phyloP scores from a whole-genome alignment of 2,797 vertebrate species.

The Tenualosa ilisha region DNA sequence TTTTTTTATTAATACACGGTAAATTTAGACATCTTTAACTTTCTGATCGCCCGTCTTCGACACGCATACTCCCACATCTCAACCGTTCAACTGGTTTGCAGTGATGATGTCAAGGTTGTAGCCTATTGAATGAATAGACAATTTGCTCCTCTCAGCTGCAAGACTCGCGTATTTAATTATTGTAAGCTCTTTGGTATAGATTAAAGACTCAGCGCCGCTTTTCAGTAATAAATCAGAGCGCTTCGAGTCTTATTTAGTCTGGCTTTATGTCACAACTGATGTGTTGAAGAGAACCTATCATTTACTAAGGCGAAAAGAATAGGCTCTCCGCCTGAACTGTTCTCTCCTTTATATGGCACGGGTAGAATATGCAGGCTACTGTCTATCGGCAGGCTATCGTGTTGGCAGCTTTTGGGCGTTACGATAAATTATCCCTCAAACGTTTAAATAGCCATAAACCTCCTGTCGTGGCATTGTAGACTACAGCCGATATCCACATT shows the following conservation, averaged over 20 bases:
- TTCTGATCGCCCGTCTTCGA: constrained; percentile 16
- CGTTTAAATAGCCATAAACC: not conserved
- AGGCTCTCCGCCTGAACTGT: not conserved
- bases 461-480: not conserved
- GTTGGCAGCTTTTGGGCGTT: not conserved
- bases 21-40: constrained; percentile 46
- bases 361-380: not conserved
- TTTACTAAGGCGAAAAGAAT: not conserved
- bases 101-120: constrained; percentile 10
- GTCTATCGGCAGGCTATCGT: not conserved
- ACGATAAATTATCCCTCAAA: not conserved
- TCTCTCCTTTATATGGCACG: not conserved
- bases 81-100: not conserved
- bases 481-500: not conserved
- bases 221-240: not conserved
- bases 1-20: constrained; percentile 55
- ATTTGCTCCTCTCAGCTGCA: not conserved
- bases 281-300: not conserved
- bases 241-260: not conserved
- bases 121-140: constrained; percentile 12
- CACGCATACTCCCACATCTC: not conserved
- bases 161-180: constrained; percentile 8
- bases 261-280: not conserved
- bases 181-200: constrained; percentile 5
- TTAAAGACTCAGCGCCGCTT: not conserved